Percentiles rank a stretch among this genome's conserved stretches.
Conservation (phyloP, 2,113 vertebrate species). For the Terrapene triunguis region DNA sequence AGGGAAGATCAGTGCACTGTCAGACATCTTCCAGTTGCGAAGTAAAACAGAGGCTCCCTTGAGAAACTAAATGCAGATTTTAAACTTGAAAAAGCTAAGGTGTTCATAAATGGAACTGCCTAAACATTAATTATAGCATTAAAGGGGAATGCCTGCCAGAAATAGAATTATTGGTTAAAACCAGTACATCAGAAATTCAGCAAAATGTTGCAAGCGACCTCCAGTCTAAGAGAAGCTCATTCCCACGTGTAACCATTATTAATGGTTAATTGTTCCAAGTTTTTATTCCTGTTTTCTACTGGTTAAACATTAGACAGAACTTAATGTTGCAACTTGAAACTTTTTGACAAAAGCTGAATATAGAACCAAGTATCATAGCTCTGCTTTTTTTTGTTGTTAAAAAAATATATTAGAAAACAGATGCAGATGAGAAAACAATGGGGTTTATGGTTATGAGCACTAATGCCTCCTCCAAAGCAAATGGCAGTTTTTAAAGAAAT, state of each 20-base stretch:
- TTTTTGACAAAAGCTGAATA: neutral
- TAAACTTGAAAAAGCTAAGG: neutral
- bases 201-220: neutral
- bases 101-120: neutral
- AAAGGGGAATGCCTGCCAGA: neutral
- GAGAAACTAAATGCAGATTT: neutral
- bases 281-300: neutral
- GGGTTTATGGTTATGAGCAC: neutral
- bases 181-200: neutral
- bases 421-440: neutral
- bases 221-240: neutral
- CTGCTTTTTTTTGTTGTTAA: neutral
- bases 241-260: constrained; percentile 9
- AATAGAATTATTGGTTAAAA: neutral
- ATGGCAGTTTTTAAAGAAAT: neutral
- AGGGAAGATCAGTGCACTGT: fast-evolving
- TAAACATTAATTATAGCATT: neutral
- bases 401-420: neutral
- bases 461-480: neutral
- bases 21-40: neutral
- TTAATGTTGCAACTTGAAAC: neutral
- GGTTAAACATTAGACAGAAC: neutral
- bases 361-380: neutral
- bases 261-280: neutral
- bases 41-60: neutral